phyloP scores from a whole-genome alignment of 2,797 vertebrate species.

The Alosa sapidissima region DNA sequence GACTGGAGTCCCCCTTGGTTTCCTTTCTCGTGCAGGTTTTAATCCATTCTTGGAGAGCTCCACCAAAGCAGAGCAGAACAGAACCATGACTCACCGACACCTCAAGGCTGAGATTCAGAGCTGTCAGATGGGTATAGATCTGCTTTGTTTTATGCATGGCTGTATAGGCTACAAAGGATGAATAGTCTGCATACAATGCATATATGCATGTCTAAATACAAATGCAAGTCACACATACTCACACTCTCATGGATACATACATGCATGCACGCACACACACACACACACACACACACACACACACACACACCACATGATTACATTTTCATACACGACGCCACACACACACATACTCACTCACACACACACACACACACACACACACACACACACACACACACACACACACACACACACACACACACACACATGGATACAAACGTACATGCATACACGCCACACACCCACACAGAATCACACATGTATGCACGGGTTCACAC shows the following conservation, averaged over 20 bases:
- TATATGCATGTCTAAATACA: conserved; percentile 3
- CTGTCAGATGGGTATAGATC: background rate
- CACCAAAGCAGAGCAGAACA: background rate
- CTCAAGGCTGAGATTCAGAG: background rate
- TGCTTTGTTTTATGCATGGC: background rate
- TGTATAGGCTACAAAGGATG: background rate
- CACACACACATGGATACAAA: no score
- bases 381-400: no score
- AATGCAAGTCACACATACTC: background rate
- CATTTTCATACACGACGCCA: no score
- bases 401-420: background rate
- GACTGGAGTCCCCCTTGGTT: background rate
- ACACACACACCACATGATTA: no score
- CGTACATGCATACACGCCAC: background rate
- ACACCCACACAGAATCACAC: background rate
- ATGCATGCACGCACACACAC: background rate
- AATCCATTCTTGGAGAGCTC: background rate
- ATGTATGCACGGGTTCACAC: background rate
- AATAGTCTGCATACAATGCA: background rate
- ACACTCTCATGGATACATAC: no score
- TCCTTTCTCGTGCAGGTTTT: background rate
- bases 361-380: background rate
- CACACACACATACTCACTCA: no score
- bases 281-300: background rate
- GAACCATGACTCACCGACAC: background rate